Percentiles rank a stretch among this genome's conserved stretches.
Evolutionary conservation across 1,140 invertebrate genomes (phyloP).

Genomic region (Heliconius eleuchia): DNA sequence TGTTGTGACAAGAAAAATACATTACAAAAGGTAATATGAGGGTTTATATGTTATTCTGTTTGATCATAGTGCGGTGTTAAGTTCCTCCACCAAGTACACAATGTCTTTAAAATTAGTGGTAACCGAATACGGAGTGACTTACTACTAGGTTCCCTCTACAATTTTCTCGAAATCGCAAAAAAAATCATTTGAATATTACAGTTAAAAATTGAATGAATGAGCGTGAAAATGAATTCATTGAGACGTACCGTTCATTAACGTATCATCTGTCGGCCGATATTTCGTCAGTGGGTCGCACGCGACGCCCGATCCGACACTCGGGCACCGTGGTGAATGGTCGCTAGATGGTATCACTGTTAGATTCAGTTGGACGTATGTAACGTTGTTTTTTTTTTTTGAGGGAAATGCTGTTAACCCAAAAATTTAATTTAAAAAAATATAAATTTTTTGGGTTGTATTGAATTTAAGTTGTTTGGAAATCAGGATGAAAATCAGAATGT

Average conservation of each 20-base stretch:
- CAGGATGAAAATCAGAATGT: too few species aligned
- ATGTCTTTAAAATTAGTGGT: too few species aligned
- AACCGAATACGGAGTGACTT: too few species aligned
- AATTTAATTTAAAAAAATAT: too few species aligned
- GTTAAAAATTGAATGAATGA: background rate
- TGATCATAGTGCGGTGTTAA: too few species aligned
- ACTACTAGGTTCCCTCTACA: too few species aligned
- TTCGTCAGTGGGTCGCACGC: background rate
- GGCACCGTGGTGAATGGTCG: background rate
- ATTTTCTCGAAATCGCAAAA: too few species aligned
- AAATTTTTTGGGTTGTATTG: background rate
- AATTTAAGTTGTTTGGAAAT: too few species aligned
- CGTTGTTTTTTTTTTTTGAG: background rate
- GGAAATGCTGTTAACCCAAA: background rate
- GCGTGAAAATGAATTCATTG: background rate
- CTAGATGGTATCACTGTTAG: background rate
- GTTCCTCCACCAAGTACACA: too few species aligned
- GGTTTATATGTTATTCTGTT: too few species aligned
- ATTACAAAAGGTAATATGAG: too few species aligned
- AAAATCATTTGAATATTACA: background rate
- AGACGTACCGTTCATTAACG: background rate
- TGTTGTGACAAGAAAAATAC: too few species aligned
- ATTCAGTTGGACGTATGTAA: background rate
- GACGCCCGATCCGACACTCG: background rate
- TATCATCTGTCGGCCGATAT: background rate